Conservation (phyloP, 2,888 invertebrate species). For the Deilephila elpenor region DNA sequence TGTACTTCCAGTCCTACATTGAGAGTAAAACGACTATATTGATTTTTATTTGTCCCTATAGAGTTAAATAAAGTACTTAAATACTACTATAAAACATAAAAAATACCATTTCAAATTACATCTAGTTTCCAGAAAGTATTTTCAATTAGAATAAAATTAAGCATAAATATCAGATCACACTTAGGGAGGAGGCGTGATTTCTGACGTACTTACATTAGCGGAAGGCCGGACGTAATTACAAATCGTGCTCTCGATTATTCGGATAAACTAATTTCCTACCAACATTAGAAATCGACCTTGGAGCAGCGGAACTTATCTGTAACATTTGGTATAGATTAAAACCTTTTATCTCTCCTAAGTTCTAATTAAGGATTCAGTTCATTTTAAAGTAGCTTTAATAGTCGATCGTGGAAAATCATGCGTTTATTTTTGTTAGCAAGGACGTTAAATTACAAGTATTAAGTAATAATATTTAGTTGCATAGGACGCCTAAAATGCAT, state of each 20-base stretch:
- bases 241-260: constrained; percentile 7
- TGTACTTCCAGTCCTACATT: too few relatives aligned
- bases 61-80: too few relatives aligned
- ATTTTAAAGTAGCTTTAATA: background rate
- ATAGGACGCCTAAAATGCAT: too few relatives aligned
- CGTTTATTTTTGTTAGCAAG: constrained; percentile 12
- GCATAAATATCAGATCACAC: background rate
- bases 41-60: too few relatives aligned
- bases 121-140: background rate
- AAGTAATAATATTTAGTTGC: too few relatives aligned
- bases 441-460: background rate
- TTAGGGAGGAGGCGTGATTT: background rate
- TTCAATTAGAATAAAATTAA: background rate
- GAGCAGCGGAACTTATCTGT: background rate
- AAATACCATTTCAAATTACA: too few relatives aligned
- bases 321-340: background rate
- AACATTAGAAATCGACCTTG: constrained; percentile 16
- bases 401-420: background rate
- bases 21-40: too few relatives aligned
- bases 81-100: too few relatives aligned
- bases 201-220: background rate
- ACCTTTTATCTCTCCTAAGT: background rate
- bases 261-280: constrained; percentile 7
- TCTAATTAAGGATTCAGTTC: constrained; percentile 7
- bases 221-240: background rate